Base-by-base conservation (phyloP, 1,140 invertebrate genomes). In the Bombus haemorrhoidalis region DNA sequence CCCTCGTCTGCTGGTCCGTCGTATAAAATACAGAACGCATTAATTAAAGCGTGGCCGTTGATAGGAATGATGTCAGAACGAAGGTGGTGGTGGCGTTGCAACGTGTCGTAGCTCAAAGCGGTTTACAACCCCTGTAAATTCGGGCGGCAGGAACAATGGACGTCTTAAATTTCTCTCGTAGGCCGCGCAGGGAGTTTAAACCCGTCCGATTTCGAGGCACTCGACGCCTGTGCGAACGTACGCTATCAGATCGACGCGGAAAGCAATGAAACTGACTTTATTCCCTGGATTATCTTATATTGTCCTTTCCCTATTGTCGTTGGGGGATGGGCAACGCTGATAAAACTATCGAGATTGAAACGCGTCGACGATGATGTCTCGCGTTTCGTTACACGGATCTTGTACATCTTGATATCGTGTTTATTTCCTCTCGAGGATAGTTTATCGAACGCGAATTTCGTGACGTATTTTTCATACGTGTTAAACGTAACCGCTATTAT, bases 51-150 rank as follows among this genome's bases (percentile, higher is more conserved):
- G 57, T 59, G 73, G 39, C 73, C 37, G 79, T 43, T 72, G 78
- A 86, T 69, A 39, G 84, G 77, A 81, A 86, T 76, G 85, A 72
- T 83, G 76, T 85, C 83, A 69, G 66, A 80, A 57, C 76, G 59
- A 68, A 37, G 34, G 37, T 34, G 22, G 72, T 25, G 47, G 72
- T 68, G 85, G 73, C 75, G 85, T 77, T 86, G 77, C 76, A 80
- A 64, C 83, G 82, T 75, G 71, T 85, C 86, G 86, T 84, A 84
- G 86, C 76, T 75, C 86, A 85, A 81, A 87, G 77, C 71, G 83
- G 69, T 87, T 87, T 85, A 85, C 83, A 81, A 84, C 76, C 86
- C 76, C 62, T 69, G 68, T 77, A 85, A 85, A 85, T 85, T 85
- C 83, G 53, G 34, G 25, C 64, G 32, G 53, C 76, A 34, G 68